Percentiles rank a stretch among this genome's conserved stretches.
These are phyloP conservation scores for Homarus americanus DNA, from an alignment of 1,140 invertebrate genomes.

Conservation along the genomic window DNA sequence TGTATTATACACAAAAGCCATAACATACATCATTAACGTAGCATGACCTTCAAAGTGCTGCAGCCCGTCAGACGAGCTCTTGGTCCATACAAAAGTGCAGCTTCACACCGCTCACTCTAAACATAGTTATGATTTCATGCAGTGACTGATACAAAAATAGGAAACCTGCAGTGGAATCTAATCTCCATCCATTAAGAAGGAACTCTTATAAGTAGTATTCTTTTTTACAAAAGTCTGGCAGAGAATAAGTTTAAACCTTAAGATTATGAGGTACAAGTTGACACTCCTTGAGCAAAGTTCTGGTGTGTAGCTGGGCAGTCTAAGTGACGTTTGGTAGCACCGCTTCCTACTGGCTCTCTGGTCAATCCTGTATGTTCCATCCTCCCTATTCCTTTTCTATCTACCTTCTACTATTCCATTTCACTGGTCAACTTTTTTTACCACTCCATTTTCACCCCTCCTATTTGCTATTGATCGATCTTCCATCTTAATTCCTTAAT, in stretches of 20 bases:
- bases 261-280: neutral
- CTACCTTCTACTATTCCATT: no score
- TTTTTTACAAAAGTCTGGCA: neutral
- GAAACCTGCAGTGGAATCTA: neutral
- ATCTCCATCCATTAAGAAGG: neutral
- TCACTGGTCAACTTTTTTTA: no score
- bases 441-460: no score
- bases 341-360: neutral
- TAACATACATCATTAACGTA: neutral
- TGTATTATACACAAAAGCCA: slow-evolving; percentile 11
- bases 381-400: no score
- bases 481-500: no score
- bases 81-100: neutral
- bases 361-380: no score
- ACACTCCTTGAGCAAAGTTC: slow-evolving; percentile 13
- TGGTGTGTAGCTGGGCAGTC: neutral
- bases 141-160: neutral
- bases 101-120: neutral
- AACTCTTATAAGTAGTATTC: neutral
- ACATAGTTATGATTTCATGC: neutral
- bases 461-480: no score
- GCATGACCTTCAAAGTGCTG: neutral
- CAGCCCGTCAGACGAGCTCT: neutral
- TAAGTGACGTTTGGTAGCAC: neutral
- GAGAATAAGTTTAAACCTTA: neutral